Conservation (phyloP, 2,888 invertebrate species). For the Trisateles emortualis region DNA sequence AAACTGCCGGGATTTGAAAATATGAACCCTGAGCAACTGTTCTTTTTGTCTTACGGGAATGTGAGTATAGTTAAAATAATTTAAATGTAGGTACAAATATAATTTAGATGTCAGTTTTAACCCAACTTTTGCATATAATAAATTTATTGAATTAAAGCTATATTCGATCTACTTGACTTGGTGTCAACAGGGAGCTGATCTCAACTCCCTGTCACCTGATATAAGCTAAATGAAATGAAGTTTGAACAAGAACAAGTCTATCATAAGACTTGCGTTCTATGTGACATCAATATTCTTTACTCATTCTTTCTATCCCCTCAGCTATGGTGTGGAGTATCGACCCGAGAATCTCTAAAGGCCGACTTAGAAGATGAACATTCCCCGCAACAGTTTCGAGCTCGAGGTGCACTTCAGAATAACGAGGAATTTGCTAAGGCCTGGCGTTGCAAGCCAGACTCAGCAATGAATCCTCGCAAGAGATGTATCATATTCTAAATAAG, state of each 20-base stretch:
- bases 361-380: slow-evolving; percentile 92
- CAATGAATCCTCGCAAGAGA: slow-evolving; percentile 86
- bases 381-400: slow-evolving; percentile 90
- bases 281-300: background rate
- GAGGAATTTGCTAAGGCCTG: slow-evolving; percentile 90
- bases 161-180: too few species aligned
- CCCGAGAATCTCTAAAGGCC: slow-evolving; percentile 87
- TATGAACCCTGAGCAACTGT: slow-evolving; percentile 90
- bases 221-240: too few species aligned
- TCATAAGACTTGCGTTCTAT: too few species aligned
- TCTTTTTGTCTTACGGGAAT: slow-evolving; percentile 94
- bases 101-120: too few species aligned
- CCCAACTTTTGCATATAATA: too few species aligned
- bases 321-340: slow-evolving; percentile 95
- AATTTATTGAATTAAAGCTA: too few species aligned
- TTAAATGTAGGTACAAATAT: background rate
- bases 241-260: too few species aligned
- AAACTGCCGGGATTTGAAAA: slow-evolving; percentile 91
- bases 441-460: slow-evolving; percentile 79
- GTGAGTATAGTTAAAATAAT: slow-evolving; percentile 76
- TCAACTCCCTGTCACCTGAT: too few species aligned
- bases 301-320: slow-evolving; percentile 1
- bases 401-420: slow-evolving; percentile 90
- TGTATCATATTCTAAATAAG: slow-evolving; percentile 74
- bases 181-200: too few species aligned